Conservation (phyloP, 2,797 vertebrate genomes). For the Sebastes hopkinsi region DNA sequence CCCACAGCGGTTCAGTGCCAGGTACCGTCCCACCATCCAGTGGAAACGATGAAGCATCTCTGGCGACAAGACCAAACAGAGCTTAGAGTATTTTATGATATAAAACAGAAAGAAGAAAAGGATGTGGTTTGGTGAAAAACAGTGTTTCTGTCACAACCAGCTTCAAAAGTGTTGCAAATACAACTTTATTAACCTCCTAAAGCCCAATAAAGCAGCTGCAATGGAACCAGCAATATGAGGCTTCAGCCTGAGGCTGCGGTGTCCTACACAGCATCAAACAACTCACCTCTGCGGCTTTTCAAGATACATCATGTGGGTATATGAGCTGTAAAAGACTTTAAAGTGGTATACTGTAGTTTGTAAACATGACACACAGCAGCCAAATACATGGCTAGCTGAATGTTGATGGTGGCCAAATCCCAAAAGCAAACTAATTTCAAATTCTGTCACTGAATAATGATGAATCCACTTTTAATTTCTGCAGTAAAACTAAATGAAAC, state of each 20-base stretch:
- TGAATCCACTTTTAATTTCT: neutral
- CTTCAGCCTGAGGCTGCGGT: neutral
- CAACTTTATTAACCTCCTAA: neutral
- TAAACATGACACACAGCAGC: neutral
- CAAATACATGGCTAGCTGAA: neutral
- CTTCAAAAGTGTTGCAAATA: neutral
- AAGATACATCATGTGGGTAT: neutral
- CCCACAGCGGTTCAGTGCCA: neutral
- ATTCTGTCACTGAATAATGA: neutral
- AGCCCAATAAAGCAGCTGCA: neutral
- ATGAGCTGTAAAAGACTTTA: neutral
- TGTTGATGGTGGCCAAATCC: neutral
- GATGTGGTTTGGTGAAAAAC: neutral
- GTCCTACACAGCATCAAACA: neutral
- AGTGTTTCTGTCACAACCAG: neutral
- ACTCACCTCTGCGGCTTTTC: neutral
- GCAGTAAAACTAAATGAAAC: neutral
- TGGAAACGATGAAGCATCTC: slow-evolving; percentile 14
- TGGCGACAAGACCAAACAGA: neutral
- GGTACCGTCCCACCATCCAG: neutral
- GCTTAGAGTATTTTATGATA: neutral
- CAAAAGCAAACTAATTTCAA: neutral
- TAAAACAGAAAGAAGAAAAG: neutral
- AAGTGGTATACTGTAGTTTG: neutral
- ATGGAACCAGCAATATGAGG: neutral